Percentiles rank a stretch among this genome's conserved stretches.
These are phyloP conservation scores for Xanthia togata DNA, from an alignment of 2,888 invertebrate species.

Conservation along the genomic window DNA sequence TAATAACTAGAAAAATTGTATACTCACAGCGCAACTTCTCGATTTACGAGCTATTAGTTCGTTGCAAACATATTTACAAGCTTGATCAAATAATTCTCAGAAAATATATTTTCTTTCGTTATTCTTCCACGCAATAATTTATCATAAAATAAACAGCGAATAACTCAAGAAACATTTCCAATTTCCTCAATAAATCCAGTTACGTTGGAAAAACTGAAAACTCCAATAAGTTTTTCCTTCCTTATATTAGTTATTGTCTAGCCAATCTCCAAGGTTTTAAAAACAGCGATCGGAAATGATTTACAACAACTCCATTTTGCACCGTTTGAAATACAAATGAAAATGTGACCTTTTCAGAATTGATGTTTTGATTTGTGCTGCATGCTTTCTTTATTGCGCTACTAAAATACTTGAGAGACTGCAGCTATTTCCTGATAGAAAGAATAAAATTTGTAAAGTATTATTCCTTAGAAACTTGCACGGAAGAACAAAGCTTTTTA, in stretches of 20 bases:
- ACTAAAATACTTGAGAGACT: background rate
- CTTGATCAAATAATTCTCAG: background rate
- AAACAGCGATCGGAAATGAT: conserved; percentile 42
- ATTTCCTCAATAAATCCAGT: conserved; percentile 46
- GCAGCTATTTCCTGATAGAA: background rate
- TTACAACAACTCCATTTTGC: conserved; percentile 28
- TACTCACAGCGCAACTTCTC: background rate
- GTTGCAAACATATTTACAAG: background rate
- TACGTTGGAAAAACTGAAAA: conserved; percentile 36
- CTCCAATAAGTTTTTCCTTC: conserved; percentile 38
- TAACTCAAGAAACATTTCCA: conserved; percentile 40
- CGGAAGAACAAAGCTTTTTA: background rate
- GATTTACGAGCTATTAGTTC: background rate
- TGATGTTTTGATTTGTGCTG: conserved; percentile 6
- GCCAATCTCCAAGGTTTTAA: conserved; percentile 46
- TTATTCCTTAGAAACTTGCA: background rate
- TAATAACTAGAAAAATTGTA: no score
- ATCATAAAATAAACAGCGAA: conserved; percentile 47
- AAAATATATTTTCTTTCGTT: background rate
- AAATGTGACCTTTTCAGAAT: conserved; percentile 12
- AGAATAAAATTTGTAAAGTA: no score
- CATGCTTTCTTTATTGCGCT: background rate
- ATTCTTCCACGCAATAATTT: conserved; percentile 24
- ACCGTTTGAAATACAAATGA: conserved; percentile 16
- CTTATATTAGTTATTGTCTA: conserved; percentile 45